phyloP scores from a whole-genome alignment of 1,140 invertebrate genomes.

The Holcopasites calliopsidis region DNA sequence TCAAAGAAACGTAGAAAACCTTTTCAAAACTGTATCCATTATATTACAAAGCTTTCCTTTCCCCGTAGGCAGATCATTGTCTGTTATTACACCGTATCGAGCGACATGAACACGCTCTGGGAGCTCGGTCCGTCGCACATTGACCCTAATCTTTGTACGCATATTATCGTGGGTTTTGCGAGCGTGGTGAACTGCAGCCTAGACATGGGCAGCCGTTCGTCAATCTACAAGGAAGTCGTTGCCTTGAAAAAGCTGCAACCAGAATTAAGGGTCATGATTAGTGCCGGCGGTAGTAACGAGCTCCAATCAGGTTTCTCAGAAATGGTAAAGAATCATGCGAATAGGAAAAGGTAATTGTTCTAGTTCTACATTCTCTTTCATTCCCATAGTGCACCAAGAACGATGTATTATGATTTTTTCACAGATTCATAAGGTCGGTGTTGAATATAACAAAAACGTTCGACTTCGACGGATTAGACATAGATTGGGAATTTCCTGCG shows the following conservation, averaged over 20 bases:
- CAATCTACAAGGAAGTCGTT: conserved; percentile 80
- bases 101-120: conserved; percentile 60
- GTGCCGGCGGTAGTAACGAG: conserved; percentile 85
- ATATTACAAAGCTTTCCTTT: neutral
- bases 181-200: conserved; percentile 83
- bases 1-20: too few species aligned
- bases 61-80: conserved; percentile 59
- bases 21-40: too few species aligned
- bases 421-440: conserved; percentile 85
- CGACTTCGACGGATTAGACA: conserved; percentile 88
- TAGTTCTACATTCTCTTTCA: conserved; percentile 1
- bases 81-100: conserved; percentile 84
- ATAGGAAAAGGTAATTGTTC: conserved; percentile 81
- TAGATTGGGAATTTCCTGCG: conserved; percentile 93
- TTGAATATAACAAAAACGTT: conserved; percentile 82
- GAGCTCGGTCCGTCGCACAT: conserved; percentile 81
- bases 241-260: conserved; percentile 84
- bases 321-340: conserved; percentile 85
- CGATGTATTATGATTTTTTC: neutral
- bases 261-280: conserved; percentile 88
- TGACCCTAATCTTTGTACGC: conserved; percentile 87
- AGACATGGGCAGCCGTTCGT: conserved; percentile 70
- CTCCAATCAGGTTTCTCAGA: conserved; percentile 82
- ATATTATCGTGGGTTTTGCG: conserved; percentile 89
- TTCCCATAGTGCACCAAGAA: neutral